A percentile compares a stretch with the other conserved stretches of the same genome.
Conservation (phyloP, 2,797 vertebrate genomes). For the Aselliscus stoliczkanus region DNA sequence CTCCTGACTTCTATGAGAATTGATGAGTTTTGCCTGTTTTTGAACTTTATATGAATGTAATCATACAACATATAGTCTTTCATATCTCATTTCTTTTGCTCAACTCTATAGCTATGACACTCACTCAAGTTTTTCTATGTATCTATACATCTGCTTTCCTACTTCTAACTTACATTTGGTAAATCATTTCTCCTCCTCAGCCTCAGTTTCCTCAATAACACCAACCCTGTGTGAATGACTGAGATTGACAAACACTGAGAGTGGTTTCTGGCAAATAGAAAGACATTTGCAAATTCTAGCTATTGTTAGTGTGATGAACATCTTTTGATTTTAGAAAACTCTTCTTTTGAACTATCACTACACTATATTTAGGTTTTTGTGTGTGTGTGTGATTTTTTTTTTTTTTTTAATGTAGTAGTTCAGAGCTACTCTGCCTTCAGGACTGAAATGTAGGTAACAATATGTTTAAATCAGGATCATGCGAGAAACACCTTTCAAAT, state of each 20-base stretch:
- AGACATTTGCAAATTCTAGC: background rate
- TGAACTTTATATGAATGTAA: background rate
- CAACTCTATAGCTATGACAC: background rate
- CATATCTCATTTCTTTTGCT: background rate
- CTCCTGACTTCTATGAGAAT: background rate
- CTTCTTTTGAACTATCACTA: conserved; percentile 8
- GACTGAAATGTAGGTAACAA: conserved; percentile 25
- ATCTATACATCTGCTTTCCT: background rate
- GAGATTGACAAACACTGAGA: background rate
- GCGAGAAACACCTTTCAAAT: conserved; percentile 47
- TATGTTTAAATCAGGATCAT: conserved; percentile 48
- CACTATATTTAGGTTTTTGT: background rate
- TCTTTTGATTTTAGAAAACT: conserved; percentile 4
- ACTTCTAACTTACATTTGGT: background rate
- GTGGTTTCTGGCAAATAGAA: background rate
- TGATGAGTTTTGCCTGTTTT: background rate
- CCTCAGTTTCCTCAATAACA: background rate
- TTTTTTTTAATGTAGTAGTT: background rate
- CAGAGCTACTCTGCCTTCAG: background rate
- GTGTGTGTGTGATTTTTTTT: background rate
- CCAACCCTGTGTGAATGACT: background rate
- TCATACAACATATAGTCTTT: background rate
- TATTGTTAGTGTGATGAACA: background rate
- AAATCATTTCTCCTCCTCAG: background rate
- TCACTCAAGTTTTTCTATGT: background rate